Conservation (phyloP, 2,888 invertebrate species). For the Dryococelus australis region DNA sequence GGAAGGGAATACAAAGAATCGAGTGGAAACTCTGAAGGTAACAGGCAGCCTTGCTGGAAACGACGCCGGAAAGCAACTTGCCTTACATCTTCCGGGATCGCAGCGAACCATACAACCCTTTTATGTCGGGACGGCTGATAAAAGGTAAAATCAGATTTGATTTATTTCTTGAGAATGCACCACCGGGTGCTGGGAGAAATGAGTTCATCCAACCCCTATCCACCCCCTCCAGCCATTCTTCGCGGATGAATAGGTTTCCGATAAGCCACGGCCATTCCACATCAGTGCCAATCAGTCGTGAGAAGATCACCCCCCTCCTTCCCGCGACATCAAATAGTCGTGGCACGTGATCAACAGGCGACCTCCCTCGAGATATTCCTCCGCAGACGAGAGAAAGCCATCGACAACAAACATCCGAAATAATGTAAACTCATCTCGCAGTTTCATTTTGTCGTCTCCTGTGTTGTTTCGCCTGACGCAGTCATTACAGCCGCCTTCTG, state of each 20-base stretch:
- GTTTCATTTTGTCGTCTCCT: too few species aligned
- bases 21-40: neutral
- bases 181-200: neutral
- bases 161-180: neutral
- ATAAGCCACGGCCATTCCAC: conserved; percentile 8
- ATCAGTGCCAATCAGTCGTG: conserved; percentile 6
- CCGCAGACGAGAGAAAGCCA: neutral
- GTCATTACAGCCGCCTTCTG: too few species aligned
- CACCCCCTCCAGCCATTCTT: neutral
- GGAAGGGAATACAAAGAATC: neutral
- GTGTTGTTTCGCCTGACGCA: too few species aligned
- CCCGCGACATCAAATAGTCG: neutral
- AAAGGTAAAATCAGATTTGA: neutral
- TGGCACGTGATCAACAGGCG: neutral
- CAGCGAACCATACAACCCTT: neutral
- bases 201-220: neutral
- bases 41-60: neutral
- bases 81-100: neutral
- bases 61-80: neutral
- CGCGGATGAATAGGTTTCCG: conserved; percentile 5
- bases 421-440: too few species aligned
- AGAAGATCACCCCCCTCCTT: neutral
- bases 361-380: neutral
- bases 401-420: neutral
- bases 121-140: neutral